These are phyloP conservation scores for Papilio polytes DNA, from an alignment of 1,140 invertebrate species.

Conservation along the genomic window DNA sequence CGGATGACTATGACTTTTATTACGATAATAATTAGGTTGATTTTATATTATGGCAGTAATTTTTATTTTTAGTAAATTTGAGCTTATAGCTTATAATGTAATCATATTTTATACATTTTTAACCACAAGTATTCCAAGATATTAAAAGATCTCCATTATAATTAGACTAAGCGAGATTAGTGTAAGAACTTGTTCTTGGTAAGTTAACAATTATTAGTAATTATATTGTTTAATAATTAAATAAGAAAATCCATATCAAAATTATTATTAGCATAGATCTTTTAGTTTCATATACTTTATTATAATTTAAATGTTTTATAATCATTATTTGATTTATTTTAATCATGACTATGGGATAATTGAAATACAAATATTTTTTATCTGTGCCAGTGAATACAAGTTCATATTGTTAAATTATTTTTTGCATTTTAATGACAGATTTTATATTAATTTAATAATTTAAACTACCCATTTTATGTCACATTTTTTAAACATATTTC, in stretches of 20 bases:
- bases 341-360: neutral
- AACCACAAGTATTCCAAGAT: conserved; percentile 39
- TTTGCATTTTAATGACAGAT: conserved; percentile 34
- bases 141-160: conserved; percentile 39
- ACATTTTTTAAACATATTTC: neutral
- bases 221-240: neutral
- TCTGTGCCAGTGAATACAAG: neutral
- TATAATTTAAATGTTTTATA: neutral
- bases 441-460: conserved; percentile 38
- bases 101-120: conserved; percentile 36
- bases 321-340: neutral
- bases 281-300: neutral
- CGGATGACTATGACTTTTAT: conserved; percentile 85
- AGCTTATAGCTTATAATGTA: conserved; percentile 40
- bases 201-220: conserved; percentile 9
- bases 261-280: neutral
- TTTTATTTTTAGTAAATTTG: conserved; percentile 31
- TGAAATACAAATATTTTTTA: neutral
- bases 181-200: conserved; percentile 14
- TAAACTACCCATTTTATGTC: conserved; percentile 33
- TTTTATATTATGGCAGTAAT: conserved; percentile 3
- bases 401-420: neutral
- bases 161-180: conserved; percentile 28
- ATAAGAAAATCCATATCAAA: conserved; percentile 31
- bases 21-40: conserved; percentile 78